Evolutionary conservation across 2,797 vertebrate genomes (phyloP).

Genomic region (Chiloscyllium punctatum): DNA sequence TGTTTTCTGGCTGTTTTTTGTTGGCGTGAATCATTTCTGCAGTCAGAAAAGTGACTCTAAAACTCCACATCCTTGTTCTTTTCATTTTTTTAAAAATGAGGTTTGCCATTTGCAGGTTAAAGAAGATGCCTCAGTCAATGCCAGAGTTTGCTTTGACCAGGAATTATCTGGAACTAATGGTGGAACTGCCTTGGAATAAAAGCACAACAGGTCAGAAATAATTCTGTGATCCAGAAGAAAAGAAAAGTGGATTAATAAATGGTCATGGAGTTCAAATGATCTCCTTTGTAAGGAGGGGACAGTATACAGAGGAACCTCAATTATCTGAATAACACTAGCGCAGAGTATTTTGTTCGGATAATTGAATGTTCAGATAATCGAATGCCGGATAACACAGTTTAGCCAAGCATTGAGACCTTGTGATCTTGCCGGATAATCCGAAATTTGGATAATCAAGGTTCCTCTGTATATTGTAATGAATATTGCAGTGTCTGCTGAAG

Average conservation of each 20-base stretch:
- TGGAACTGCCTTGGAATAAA: constrained; percentile 91
- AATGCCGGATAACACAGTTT: too few species aligned
- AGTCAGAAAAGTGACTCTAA: background rate
- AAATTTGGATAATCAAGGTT: too few species aligned
- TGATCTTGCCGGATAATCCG: too few species aligned
- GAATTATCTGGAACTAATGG: constrained; percentile 95
- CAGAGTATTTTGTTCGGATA: too few species aligned
- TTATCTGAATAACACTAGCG: too few species aligned
- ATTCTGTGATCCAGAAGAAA: background rate
- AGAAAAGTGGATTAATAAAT: background rate
- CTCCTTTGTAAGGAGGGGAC: background rate
- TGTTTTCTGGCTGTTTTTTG: background rate
- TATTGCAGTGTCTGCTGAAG: background rate
- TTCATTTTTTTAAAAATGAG: background rate
- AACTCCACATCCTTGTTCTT: background rate
- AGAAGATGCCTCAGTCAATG: constrained; percentile 99
- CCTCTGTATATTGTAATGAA: background rate
- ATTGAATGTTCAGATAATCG: too few species aligned
- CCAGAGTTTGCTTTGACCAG: constrained; percentile 89
- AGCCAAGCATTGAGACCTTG: too few species aligned
- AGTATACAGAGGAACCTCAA: background rate
- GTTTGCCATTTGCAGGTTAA: constrained; percentile 63
- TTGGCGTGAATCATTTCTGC: background rate
- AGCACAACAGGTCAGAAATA: constrained; percentile 74
- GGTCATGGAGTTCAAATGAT: background rate